Evolutionary conservation across 1,140 invertebrate species (phyloP), one percentile per base, ranked within the genome.

Genomic region (Euwallacea similis): DNA sequence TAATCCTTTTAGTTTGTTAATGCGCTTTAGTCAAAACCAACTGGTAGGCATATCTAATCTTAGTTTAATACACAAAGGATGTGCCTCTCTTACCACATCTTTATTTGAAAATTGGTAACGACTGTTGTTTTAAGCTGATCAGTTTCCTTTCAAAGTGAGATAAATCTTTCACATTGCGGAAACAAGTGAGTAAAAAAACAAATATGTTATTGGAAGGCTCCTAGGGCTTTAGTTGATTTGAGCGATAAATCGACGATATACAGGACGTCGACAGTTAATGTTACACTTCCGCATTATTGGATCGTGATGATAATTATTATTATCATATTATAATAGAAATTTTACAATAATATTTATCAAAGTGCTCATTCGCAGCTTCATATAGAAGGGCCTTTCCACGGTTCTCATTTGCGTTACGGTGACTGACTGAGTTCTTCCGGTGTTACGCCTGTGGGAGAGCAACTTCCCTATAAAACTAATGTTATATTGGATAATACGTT

Each of bases 81-180:
- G 56, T 50, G 56, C 66, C 56, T 41, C 66, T 68, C 55, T 68
- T 68, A 42, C 66, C 56, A 68, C 66, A 68, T 60, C 56, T 68
- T 60, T 68, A 68, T 68, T 68, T 68, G 44, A 68, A 60, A 68
- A 58, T 41, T n/a, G 21, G 16, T 43, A 68, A 59, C 55, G 56
- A 59, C 60, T 68, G 66, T 68, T 68, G 56, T 60, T 68, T 68
- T 60, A 68, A 50, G 54, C 42, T 41, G 43, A 21, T 47, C 66
- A 68, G 47, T 68, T 68, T 53, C 66, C 42, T 54, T 60, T 68
- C 13, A n/a, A 13, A 60, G 56, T 41, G 56, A 68, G 43, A 44
- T 68, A 68, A 68, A 68, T 68, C 66, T 60, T 42, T 68, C 66
- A 68, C 42, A 21, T 42, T 60, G 33, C 66, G 66, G 66, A 68